phyloP scores from a whole-genome alignment of 2,888 invertebrate species.

The Oxycera nigricornis region DNA sequence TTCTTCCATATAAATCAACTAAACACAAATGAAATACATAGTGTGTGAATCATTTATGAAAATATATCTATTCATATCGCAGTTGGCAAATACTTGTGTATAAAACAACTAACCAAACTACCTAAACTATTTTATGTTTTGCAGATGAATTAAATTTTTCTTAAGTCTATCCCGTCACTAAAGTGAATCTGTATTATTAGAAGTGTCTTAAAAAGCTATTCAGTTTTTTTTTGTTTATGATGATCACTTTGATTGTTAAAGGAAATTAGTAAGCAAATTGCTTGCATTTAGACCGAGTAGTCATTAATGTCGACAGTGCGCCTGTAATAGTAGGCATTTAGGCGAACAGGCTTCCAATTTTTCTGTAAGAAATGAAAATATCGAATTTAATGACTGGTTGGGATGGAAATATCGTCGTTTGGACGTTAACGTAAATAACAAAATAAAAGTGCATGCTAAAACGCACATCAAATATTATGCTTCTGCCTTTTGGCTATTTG shows the following conservation, averaged over 20 bases:
- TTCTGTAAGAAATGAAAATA: conserved; percentile 53
- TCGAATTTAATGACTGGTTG: neutral
- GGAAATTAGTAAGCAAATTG: neutral
- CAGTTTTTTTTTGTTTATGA: conserved; percentile 28
- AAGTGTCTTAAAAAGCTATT: neutral
- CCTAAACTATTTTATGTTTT: neutral
- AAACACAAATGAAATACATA: too few species aligned
- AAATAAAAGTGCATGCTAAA: too few species aligned
- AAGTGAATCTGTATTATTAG: neutral
- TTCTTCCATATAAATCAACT: neutral
- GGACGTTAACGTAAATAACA: too few species aligned
- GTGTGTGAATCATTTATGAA: neutral
- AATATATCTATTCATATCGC: conserved; percentile 40
- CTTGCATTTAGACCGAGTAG: conserved; percentile 53
- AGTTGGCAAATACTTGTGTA: conserved; percentile 29
- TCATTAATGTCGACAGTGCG: conserved; percentile 60
- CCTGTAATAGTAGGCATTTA: conserved; percentile 61
- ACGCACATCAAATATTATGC: too few species aligned
- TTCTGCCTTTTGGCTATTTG: too few species aligned
- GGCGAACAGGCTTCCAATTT: conserved; percentile 62
- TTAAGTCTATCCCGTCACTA: neutral
- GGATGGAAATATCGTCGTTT: neutral
- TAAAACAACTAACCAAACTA: neutral
- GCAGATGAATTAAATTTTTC: neutral
- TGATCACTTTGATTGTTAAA: conserved; percentile 29